Evolutionary conservation across 2,113 vertebrate genomes (phyloP).

Genomic region (Trematocara unimaculatum): DNA sequence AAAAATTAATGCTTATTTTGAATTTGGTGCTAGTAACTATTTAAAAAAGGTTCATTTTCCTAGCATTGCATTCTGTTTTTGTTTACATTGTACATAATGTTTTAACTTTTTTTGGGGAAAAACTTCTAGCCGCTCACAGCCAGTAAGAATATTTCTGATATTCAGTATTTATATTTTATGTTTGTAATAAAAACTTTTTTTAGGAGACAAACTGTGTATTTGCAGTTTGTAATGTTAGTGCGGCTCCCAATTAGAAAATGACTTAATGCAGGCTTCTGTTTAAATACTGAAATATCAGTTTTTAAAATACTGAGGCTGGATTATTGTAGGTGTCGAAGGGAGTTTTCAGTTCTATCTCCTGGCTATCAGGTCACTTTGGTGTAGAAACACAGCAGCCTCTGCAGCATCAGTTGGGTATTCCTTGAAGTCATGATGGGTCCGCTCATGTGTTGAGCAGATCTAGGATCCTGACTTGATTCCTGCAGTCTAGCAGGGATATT

Average conservation of each 20-base stretch:
- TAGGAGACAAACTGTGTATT: neutral
- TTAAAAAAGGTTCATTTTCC: neutral
- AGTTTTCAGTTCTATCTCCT: neutral
- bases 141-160: neutral
- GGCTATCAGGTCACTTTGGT: neutral
- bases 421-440: neutral
- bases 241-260: neutral
- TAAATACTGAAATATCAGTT: neutral
- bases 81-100: neutral
- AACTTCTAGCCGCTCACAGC: neutral
- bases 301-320: accelerated
- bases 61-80: neutral
- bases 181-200: neutral
- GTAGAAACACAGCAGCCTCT: neutral
- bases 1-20: neutral
- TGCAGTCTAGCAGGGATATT: constrained; percentile 2
- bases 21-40: neutral
- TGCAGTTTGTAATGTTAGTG: neutral
- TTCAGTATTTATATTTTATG: neutral
- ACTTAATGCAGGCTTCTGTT: neutral
- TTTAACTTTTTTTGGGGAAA: neutral
- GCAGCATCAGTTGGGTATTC: neutral
- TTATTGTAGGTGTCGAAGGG: neutral
- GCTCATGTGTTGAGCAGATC: constrained; percentile 69
- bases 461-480: constrained; percentile 33